Evolutionary conservation across 23 tunicate species (phyloP), one percentile per base, ranked within the genome.

Genomic region (Halocynthia roretzi): DNA sequence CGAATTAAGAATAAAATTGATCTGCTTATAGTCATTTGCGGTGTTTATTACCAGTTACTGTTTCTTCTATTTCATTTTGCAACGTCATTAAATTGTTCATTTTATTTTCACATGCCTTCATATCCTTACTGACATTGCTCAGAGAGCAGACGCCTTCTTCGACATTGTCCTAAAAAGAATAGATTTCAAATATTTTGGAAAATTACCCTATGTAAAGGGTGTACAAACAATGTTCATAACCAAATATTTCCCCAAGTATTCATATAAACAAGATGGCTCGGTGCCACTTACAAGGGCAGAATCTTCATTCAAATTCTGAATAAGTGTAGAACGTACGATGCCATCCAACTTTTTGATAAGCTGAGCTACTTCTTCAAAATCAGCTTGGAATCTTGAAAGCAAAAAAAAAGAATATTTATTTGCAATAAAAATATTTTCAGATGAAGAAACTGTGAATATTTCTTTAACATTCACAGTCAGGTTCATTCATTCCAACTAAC

Each of bases 61-160:
- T 31, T 31, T 31, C 44, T 31, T 31, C 44, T 31, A 31, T 31
- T 31, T 31, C 44, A 31, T 31, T 31, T 31, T 31, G 44, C 44
- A 31, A 31, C 2, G 44, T 31, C 44, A 31, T 31, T 31, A 31
- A 31, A 22, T 74, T 64, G 14, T 74, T 10, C 22, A 74, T 74
- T 18, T 74, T 74, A 44, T 62, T 74, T 53, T 74, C 56, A 56
- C 78, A 74, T 5, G 56, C 14, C 56, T 54, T 64, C 50, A 53
- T 74, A 54, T 74, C 78, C 14, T 53, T 62, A 12, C 60, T 64
- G 8, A 54, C 56, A 44, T 53, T 74, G 56, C 56, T 64, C 20
- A 74, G 78, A 10, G 78, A 53, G 56, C 78, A 74, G 21, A 50
- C 56, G 8, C 55, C 56, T 5, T 74, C 78, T 54, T 74, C 78